Percentiles rank a stretch among this genome's conserved stretches.
These are phyloP conservation scores for Leptodactylus fallax DNA, from an alignment of 2,797 vertebrate genomes.

Conservation along the genomic window DNA sequence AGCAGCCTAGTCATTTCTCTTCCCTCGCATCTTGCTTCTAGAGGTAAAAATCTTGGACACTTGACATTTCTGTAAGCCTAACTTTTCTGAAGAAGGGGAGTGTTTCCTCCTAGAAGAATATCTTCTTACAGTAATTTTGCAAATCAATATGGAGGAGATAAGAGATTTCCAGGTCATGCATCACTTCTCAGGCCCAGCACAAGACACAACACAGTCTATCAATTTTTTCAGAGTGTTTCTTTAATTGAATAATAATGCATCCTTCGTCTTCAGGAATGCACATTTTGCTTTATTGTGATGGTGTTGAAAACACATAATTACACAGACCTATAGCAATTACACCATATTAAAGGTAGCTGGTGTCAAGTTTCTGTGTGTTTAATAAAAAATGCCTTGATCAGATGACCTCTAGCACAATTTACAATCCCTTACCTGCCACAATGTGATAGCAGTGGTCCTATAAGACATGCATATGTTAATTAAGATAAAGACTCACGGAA, in stretches of 20 bases:
- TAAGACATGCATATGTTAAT: slow-evolving; percentile 58
- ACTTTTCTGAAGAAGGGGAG: neutral
- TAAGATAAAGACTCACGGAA: slow-evolving; percentile 57
- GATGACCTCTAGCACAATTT: slow-evolving; percentile 50
- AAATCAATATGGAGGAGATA: too few species aligned
- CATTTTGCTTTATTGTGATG: neutral
- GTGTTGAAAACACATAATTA: slow-evolving; percentile 5
- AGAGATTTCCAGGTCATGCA: too few species aligned
- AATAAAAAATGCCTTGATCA: slow-evolving; percentile 40
- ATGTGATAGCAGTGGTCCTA: slow-evolving; percentile 51
- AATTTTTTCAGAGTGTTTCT: neutral
- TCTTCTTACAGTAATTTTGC: neutral
- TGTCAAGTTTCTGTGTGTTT: slow-evolving; percentile 35
- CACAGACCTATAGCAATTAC: neutral
- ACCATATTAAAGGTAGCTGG: neutral
- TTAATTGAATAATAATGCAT: neutral
- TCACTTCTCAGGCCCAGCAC: neutral
- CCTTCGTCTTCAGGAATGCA: neutral
- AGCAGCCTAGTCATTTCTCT: neutral
- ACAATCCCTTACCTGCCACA: slow-evolving; percentile 34
- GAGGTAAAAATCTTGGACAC: neutral
- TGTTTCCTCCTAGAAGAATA: neutral
- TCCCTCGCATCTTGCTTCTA: neutral
- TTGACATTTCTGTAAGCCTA: neutral
- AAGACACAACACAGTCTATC: neutral